Base-by-base conservation (phyloP, 2,888 invertebrate genomes). In the Psylliodes chrysocephalus region DNA sequence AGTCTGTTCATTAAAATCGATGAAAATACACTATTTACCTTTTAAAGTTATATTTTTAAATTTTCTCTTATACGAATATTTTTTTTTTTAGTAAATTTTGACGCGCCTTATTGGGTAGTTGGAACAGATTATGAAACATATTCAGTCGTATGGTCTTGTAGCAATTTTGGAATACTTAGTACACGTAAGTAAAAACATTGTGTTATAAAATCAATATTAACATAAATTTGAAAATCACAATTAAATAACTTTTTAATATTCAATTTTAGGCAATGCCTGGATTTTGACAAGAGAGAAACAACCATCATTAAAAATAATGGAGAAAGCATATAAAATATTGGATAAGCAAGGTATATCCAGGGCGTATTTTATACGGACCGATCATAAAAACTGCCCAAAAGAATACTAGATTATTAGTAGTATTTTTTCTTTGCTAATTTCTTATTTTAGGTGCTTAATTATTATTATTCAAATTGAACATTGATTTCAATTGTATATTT, bases 141-240 rank as follows among this genome's bases (percentile, higher is more conserved):
- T 69, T 81, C 89, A 0, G 84, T 90, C 0, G 86, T 89, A 2
- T 90, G 89, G 83, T 86, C 87, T 19, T 91, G 91, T 72, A 77
- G 75, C 1, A 84, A 88, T 68, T 77, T 87, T 55, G 85, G 85
- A 51, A 70, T 87, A 12, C 80, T 88, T 62, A 86, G 87, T 73
- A 83, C 85, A 63, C 79, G 88, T 88, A 71, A 83, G 84, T 61
- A 46, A 42, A 42, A 35, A 38, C 4, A 15, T 15, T 22, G 8
- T n/a, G n/a, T 19, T 15, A 17, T n/a, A 60, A 8, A 42, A 15
- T 78, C 44, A 8, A 18, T n/a, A n/a, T n/a, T n/a, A n/a, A n/a
- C n/a, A n/a, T n/a, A n/a, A n/a, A n/a, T n/a, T 44, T 18, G 2
- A 10, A 19, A 38, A 15, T 33, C 44, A 40, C n/a, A n/a, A n/a